Evolutionary conservation across 2,888 invertebrate species (phyloP), one percentile per base, ranked within the genome.

Genomic region (Hyles lineata): DNA sequence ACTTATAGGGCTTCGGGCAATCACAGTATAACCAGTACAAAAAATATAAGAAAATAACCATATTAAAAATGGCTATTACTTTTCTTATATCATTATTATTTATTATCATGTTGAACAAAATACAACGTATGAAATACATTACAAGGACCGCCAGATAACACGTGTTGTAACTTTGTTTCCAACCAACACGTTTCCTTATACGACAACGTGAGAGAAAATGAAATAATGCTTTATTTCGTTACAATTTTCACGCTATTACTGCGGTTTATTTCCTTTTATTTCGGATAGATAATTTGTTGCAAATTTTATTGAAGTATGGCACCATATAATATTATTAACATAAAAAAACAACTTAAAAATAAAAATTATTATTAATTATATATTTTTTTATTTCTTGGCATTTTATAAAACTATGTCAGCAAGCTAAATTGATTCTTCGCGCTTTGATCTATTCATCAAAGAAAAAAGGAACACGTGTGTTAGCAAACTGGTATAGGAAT

Each of bases 101-200:
- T 60, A 25, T 23, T 60, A 35, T 63, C 9, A 35, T 35, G 2
- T 62, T 29, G 11, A 29, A 29, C 17, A 29, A 61, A 25, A 61
- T 62, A 32, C 35, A 23, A 21, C 11, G 15, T 35, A 21, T 43
- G 4, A 21, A 63, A 67, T 67, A 67, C 23, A 67, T 67, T 50
- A 17, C 67, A 23, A 17, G 23, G 17, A 0, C 50, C 50, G 43
- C 67, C 67, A 50, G 50, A 67, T 67, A 50, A 50, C 50, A 50
- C 43, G 50, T 61, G 23, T 25, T 25, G 19, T 25, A 61, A 71
- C 60, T 35, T n/a, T 25, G 43, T 60, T 72, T 60, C 52, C 59
- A n/a, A n/a, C 60, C 29, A 55, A 52, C 60, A 50, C 21, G 70
- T 50, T 73, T 70, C 72, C 70, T 70, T 55, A 72, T 63, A 62